These are phyloP conservation scores for Sarcophaga caerulescens DNA, from an alignment of 2,888 invertebrate species.

Conservation along the genomic window DNA sequence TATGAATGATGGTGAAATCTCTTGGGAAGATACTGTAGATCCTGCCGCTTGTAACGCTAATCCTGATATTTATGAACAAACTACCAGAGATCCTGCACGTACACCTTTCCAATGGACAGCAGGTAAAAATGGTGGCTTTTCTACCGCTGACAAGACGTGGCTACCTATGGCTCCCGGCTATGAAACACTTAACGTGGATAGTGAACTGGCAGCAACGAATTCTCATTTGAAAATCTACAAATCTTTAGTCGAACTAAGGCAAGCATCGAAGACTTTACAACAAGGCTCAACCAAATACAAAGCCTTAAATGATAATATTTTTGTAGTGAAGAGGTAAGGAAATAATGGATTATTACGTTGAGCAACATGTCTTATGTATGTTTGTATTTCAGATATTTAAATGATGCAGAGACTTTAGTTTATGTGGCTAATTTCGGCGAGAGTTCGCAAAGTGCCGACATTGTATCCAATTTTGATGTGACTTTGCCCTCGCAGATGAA, in stretches of 20 bases:
- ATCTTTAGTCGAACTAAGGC: slow-evolving; percentile 81
- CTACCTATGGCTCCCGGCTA: slow-evolving; percentile 83
- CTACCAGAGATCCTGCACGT: slow-evolving; percentile 84
- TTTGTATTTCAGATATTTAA: slow-evolving; percentile 65
- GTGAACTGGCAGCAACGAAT: slow-evolving; percentile 78
- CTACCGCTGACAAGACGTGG: slow-evolving; percentile 76
- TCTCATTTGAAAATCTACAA: slow-evolving; percentile 85
- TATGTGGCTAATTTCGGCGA: slow-evolving; percentile 74
- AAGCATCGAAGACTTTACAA: slow-evolving; percentile 73
- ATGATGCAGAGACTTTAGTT: slow-evolving; percentile 70
- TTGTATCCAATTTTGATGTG: slow-evolving; percentile 66
- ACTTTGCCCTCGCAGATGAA: slow-evolving; percentile 62
- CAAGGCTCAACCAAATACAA: slow-evolving; percentile 74
- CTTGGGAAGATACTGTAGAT: slow-evolving; percentile 83
- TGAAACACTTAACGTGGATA: slow-evolving; percentile 83
- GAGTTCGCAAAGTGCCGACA: slow-evolving; percentile 66
- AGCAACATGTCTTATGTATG: not conserved
- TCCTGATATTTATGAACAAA: slow-evolving; percentile 82
- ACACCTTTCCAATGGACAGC: slow-evolving; percentile 84
- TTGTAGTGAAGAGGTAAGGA: slow-evolving; percentile 76
- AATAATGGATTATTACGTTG: not conserved
- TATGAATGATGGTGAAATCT: slow-evolving; percentile 80
- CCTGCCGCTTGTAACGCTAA: slow-evolving; percentile 82
- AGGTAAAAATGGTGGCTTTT: slow-evolving; percentile 78
- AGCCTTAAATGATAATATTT: slow-evolving; percentile 73